phyloP scores from a whole-genome alignment of 2,888 invertebrate species.

The Ephialtes manifestator region DNA sequence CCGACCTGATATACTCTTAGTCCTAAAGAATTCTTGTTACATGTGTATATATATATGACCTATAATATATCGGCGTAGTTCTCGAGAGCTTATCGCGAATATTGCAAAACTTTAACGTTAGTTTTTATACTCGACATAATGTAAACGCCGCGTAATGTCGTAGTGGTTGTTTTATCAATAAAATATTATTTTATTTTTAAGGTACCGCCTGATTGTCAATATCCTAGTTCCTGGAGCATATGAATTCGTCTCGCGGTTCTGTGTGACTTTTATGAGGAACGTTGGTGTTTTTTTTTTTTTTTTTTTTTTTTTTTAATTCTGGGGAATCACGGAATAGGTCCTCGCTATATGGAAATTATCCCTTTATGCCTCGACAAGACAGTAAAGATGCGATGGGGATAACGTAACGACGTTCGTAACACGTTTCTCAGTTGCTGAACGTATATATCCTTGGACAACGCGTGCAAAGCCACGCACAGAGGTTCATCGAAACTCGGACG shows the following conservation, averaged over 20 bases:
- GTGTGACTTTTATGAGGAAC: neutral
- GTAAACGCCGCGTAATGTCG: neutral
- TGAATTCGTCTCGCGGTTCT: neutral
- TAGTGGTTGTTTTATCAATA: conserved; percentile 14
- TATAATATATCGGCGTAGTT: conserved; percentile 16
- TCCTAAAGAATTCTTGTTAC: conserved; percentile 42
- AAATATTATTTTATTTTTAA: conserved; percentile 34
- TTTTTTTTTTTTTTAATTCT: too few species aligned
- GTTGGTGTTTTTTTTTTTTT: neutral
- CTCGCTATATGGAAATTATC: conserved; percentile 3
- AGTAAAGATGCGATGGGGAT: conserved; percentile 27
- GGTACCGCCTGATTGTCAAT: neutral
- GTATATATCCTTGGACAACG: conserved; percentile 42
- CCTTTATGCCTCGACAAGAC: neutral
- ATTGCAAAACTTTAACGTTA: neutral
- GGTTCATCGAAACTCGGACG: conserved; percentile 47
- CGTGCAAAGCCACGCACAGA: neutral
- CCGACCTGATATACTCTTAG: conserved; percentile 22
- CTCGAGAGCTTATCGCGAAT: conserved; percentile 9
- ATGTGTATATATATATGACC: conserved; percentile 32
- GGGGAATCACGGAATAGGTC: neutral
- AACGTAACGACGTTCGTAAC: conserved; percentile 14
- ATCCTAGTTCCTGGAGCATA: neutral
- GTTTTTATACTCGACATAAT: conserved; percentile 39
- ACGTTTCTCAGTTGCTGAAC: conserved; percentile 17